Evolutionary conservation across 1,140 invertebrate species (phyloP).

Genomic region (Drosophila nigromelanica): DNA sequence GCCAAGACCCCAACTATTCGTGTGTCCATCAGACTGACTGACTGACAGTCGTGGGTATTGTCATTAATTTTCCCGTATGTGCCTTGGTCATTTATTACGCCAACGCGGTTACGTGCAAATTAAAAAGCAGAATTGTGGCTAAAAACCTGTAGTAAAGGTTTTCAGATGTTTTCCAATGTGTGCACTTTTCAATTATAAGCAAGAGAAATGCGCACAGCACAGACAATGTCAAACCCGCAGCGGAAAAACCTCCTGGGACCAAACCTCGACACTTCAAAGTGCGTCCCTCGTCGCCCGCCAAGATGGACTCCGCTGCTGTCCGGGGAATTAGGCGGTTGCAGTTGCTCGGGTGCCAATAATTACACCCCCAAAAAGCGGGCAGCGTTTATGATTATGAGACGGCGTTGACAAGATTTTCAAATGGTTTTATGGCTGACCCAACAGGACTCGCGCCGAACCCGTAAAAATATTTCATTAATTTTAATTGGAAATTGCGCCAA

Average conservation of each 20-base stretch:
- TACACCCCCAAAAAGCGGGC: constrained; percentile 27
- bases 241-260: constrained; percentile 19
- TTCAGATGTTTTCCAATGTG: constrained; percentile 19
- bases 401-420: constrained; percentile 78
- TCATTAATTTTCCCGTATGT: constrained; percentile 80
- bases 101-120: constrained; percentile 64
- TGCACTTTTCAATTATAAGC: constrained; percentile 64
- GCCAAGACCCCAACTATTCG: background rate
- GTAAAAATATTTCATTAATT: constrained; percentile 80
- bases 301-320: constrained; percentile 12
- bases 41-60: constrained; percentile 57
- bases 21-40: constrained; percentile 52
- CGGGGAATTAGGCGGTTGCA: constrained; percentile 51
- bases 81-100: constrained; percentile 75
- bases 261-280: constrained; percentile 70
- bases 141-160: constrained; percentile 31
- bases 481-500: constrained; percentile 78
- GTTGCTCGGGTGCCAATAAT: constrained; percentile 68
- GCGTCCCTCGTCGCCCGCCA: constrained; percentile 21
- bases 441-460: constrained; percentile 14
- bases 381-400: constrained; percentile 74
- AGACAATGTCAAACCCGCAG: constrained; percentile 35
- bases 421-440: constrained; percentile 76
- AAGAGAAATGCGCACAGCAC: background rate
- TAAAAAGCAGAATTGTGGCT: constrained; percentile 55